Percentiles rank a stretch among this genome's conserved stretches.
These are phyloP conservation scores for Harpegnathos saltator DNA, from an alignment of 1,140 invertebrate genomes.

Conservation along the genomic window DNA sequence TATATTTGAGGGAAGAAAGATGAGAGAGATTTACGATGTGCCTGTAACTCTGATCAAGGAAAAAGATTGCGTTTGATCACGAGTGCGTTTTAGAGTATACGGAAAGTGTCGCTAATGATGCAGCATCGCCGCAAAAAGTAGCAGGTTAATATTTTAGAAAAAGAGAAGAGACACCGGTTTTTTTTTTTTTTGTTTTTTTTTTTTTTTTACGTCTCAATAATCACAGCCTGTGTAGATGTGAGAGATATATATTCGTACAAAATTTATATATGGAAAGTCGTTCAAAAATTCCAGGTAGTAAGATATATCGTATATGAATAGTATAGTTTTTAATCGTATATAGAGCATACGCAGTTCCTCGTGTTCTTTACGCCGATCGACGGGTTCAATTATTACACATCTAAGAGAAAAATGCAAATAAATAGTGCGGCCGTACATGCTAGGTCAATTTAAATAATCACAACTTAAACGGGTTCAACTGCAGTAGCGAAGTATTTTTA, in stretches of 20 bases:
- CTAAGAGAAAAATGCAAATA: constrained; percentile 21
- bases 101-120: constrained; percentile 10
- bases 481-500: constrained; percentile 66
- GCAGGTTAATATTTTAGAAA: constrained; percentile 35
- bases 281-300: constrained; percentile 23
- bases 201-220: constrained; percentile 33
- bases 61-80: constrained; percentile 33
- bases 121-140: background rate
- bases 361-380: constrained; percentile 34
- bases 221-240: constrained; percentile 12
- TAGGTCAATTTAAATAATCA: constrained; percentile 32
- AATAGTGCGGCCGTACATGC: constrained; percentile 37
- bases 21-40: constrained; percentile 16
- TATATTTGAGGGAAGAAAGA: too few relatives aligned
- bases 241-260: constrained; percentile 21
- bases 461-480: constrained; percentile 37
- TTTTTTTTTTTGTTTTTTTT: too few relatives aligned
- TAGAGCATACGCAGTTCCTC: constrained; percentile 46
- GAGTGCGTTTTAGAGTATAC: constrained; percentile 28
- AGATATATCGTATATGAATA: constrained; percentile 37
- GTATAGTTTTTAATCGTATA: constrained; percentile 48
- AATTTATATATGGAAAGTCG: constrained; percentile 31
- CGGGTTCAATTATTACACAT: constrained; percentile 24
- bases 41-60: constrained; percentile 46
- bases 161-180: too few relatives aligned